These are phyloP conservation scores for Acronicta leporina DNA, from an alignment of 2,888 invertebrate genomes.

Conservation along the genomic window DNA sequence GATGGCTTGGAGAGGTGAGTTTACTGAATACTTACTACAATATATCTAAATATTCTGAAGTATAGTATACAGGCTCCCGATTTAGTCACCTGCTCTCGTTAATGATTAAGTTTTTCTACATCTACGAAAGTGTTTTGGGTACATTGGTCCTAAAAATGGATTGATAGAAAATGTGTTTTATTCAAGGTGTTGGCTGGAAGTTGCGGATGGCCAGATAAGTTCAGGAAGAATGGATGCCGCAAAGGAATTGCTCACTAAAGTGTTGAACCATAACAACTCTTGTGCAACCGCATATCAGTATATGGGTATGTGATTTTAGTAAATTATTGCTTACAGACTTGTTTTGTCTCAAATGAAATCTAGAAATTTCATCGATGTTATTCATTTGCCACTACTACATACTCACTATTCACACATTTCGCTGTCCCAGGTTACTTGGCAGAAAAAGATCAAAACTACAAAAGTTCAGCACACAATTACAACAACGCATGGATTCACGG, in stretches of 20 bases:
- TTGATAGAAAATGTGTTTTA: background rate
- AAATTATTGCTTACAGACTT: background rate
- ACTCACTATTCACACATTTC: background rate
- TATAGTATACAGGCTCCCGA: no score
- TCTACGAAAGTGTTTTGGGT: no score
- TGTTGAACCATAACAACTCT: slow-evolving; percentile 95
- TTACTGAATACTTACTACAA: background rate
- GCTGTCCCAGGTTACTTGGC: slow-evolving; percentile 92
- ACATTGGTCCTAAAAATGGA: no score
- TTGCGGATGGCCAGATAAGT: slow-evolving; percentile 95
- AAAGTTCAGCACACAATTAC: slow-evolving; percentile 94
- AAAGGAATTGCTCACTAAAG: slow-evolving; percentile 93
- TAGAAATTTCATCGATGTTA: no score
- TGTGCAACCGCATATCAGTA: slow-evolving; percentile 97
- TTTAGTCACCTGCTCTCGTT: no score
- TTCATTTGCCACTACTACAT: no score
- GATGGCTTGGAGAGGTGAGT: slow-evolving; percentile 95
- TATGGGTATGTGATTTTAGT: slow-evolving; percentile 72
- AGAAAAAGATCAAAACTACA: slow-evolving; percentile 97
- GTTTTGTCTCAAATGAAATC: no score
- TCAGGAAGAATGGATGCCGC: slow-evolving; percentile 95
- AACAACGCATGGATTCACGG: slow-evolving; percentile 96
- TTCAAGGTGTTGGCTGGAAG: slow-evolving; percentile 95
- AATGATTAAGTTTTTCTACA: no score
- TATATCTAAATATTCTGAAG: no score